Conservation (phyloP, 2,113 vertebrate species). For the Condylura cristata region DNA sequence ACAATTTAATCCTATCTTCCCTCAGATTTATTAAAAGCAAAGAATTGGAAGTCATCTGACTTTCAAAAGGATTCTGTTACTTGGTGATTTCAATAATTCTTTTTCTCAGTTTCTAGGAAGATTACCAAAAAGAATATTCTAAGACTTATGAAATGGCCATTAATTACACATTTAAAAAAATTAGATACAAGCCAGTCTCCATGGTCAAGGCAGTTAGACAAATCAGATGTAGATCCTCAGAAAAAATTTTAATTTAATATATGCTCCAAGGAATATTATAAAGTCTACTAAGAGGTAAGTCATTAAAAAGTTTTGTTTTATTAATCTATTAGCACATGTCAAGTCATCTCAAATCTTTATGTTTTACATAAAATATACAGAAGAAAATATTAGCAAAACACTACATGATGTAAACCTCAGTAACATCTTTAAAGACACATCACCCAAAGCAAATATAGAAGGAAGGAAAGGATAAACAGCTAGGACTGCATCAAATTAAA, state of each 20-base stretch:
- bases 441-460: no score
- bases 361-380: no score
- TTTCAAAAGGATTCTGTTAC: conserved; percentile 26
- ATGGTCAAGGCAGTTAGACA: conserved; percentile 9
- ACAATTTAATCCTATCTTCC: background rate
- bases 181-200: background rate
- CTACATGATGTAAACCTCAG: no score
- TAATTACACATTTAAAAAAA: background rate
- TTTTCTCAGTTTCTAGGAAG: conserved; percentile 16
- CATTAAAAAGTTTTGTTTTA: background rate
- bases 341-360: background rate
- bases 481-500: no score
- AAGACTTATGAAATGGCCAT: conserved; percentile 30
- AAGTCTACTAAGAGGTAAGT: background rate
- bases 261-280: background rate
- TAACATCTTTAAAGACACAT: no score
- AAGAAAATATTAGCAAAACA: no score
- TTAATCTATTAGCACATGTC: background rate
- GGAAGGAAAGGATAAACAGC: no score
- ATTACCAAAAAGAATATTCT: background rate
- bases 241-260: background rate
- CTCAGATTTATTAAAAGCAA: conserved; percentile 7
- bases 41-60: conserved; percentile 8
- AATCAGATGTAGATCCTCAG: background rate
- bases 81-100: background rate